Base-by-base conservation (phyloP, 2,888 invertebrate species). In the Drosophila hamatofila region DNA sequence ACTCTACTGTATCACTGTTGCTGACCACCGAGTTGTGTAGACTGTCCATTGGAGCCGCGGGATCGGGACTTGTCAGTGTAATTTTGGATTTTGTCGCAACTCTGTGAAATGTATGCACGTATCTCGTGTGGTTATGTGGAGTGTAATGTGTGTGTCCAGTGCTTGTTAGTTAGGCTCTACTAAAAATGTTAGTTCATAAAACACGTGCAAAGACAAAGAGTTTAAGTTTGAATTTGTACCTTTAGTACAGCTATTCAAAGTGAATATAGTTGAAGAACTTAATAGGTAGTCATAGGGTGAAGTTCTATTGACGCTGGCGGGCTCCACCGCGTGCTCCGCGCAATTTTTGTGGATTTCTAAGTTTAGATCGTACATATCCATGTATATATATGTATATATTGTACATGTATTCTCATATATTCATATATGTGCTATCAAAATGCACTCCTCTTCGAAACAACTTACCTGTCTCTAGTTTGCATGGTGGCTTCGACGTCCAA, bases 31-130 rank as follows among this genome's bases (percentile, higher is more conserved):
- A 89, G 52, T 90, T 82, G 74, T 84, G 85, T 76, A 80, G 72
- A 71, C 88, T 80, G 54, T 90, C 89, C 72, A 78, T 79, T 54
- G 80, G 88, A 57, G 91, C 92, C 41, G 93, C 93, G 52, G 94
- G 94, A 92, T 94, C 94, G 42, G 94, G 94, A 89, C 94, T 94
- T 59, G 93, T 93, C 62, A 94, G 90, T 81, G 93, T 94, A 73
- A 94, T 94, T 90, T 93, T 92, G 59, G 94, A 94, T 70, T 92
- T 92, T 74, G 81, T 88, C 65, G 88, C 91, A 76, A 80, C 85
- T 92, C 93, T 93, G 91, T 87, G 89, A 80, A 80, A 59, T 54
- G 54, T 71, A 56, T 54, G 49, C 64, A 85, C 68, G 71, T 74
- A 56, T 37, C 33, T 58, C 46, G 9, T 62, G 59, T 68, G 49